phyloP scores from a whole-genome alignment of 2,888 invertebrate genomes.

The Carterocephalus palaemon region DNA sequence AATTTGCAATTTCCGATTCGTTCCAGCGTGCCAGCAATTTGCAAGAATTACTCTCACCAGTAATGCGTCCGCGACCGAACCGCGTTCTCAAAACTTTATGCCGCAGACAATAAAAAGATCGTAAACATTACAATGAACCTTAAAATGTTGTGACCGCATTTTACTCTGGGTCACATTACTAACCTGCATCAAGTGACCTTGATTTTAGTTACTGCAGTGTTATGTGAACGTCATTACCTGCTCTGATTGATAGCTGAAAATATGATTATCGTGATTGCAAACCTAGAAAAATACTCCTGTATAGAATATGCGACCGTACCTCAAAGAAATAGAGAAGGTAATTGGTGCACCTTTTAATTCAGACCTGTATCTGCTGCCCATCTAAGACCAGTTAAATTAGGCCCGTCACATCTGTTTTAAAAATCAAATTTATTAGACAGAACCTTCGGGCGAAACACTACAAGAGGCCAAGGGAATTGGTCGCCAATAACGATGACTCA shows the following conservation, averaged over 20 bases:
- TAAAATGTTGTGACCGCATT: conserved; percentile 41
- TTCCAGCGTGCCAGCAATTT: conserved; percentile 40
- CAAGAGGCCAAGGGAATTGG: conserved; percentile 42
- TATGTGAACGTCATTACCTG: conserved; percentile 54
- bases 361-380: conserved; percentile 35
- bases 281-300: conserved; percentile 19
- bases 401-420: conserved; percentile 30
- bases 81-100: conserved; percentile 27
- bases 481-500: conserved; percentile 53
- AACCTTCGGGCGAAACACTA: conserved; percentile 12
- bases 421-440: conserved; percentile 10
- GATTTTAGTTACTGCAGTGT: conserved; percentile 54
- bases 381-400: conserved; percentile 37
- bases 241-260: conserved; percentile 49
- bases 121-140: conserved; percentile 32
- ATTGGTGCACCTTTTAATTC: conserved; percentile 33
- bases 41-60: conserved; percentile 20
- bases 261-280: conserved; percentile 41
- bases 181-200: conserved; percentile 57
- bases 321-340: conserved; percentile 27
- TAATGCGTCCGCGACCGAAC: conserved; percentile 29
- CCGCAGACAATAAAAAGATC: conserved; percentile 14
- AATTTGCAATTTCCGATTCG: conserved; percentile 34
- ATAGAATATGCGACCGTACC: conserved; percentile 33
- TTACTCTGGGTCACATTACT: conserved; percentile 34